Evolutionary conservation across 2,797 vertebrate species (phyloP).

Genomic region (Poecilia gillii): DNA sequence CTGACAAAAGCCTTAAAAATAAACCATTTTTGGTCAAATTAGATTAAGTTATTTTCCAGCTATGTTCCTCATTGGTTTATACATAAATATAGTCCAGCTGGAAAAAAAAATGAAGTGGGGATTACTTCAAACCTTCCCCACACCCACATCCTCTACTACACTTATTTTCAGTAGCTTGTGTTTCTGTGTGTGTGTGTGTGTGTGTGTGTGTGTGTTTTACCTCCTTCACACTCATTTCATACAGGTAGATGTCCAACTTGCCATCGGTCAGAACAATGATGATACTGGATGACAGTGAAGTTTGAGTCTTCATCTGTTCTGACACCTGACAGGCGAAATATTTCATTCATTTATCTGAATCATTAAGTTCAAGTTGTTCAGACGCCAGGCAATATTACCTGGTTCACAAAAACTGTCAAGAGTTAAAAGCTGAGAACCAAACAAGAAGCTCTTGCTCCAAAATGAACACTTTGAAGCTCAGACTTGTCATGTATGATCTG

Average conservation of each 20-base stretch:
- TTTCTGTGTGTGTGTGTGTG: background rate
- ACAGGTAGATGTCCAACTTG: constrained; percentile 86
- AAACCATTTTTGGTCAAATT: background rate
- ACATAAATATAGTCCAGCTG: background rate
- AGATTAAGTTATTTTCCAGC: background rate
- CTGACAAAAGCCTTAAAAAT: background rate
- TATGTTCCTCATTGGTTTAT: background rate
- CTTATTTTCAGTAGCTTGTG: background rate
- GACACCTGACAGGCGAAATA: constrained; percentile 71
- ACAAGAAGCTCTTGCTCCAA: background rate
- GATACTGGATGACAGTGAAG: constrained; percentile 85
- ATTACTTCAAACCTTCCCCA: background rate
- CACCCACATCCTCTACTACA: background rate
- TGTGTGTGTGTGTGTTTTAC: constrained; percentile 67
- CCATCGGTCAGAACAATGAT: constrained; percentile 95
- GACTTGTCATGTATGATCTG: background rate
- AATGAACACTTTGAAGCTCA: background rate
- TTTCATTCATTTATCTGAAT: background rate
- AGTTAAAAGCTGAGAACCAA: background rate
- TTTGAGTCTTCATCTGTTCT: constrained; percentile 86
- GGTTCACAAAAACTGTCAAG: background rate
- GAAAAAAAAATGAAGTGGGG: background rate
- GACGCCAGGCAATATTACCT: background rate
- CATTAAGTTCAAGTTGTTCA: background rate
- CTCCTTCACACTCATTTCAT: constrained; percentile 86